Base-by-base conservation (phyloP, 1,140 invertebrate genomes). In the Heliconius hermathena region DNA sequence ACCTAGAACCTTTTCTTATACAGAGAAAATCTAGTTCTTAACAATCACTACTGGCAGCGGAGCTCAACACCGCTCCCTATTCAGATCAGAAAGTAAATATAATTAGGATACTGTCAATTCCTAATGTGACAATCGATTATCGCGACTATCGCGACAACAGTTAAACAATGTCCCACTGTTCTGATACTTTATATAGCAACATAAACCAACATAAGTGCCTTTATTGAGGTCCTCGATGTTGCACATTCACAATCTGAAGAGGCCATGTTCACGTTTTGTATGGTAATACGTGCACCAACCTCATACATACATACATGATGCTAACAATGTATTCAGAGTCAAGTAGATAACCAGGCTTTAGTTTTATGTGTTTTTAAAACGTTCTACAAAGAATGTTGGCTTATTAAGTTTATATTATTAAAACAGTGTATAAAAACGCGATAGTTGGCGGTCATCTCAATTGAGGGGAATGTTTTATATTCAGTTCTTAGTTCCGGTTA, bases 231-330 rank as follows among this genome's bases (percentile, higher is more conserved):
- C 75, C 38, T 66, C 60, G 41, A 84, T 84, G 81, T 83, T 84
- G 79, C 77, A 49, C 74, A 76, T 80, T 81, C 74, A 74, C 78
- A 75, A 82, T 76, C 73, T 73, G 73, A 75, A 74, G 72, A n/a
- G 60, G 72, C 71, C 22, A 54, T 36, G 71, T 74, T 46, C 26
- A 76, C 81, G 81, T 84, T 84, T 80, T 80, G 81, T 84, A 84
- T 84, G 83, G 73, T 82, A 84, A 84, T 84, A 75, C 75, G 76
- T 76, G 74, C 78, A 74, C 13, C 26, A 11, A 57, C 33, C 79
- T 84, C 83, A 84, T 82, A 84, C 83, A 84, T 84, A 82, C 83
- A 84, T 82, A 84, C 83, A 82, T 84, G 83, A 80, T 29, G 75
- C 70, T 70, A 66, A 79, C 74, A 72, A 78, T 78, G 81, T 81